Base-by-base conservation (phyloP, 2,888 invertebrate genomes). In the Antheraea yamamai region DNA sequence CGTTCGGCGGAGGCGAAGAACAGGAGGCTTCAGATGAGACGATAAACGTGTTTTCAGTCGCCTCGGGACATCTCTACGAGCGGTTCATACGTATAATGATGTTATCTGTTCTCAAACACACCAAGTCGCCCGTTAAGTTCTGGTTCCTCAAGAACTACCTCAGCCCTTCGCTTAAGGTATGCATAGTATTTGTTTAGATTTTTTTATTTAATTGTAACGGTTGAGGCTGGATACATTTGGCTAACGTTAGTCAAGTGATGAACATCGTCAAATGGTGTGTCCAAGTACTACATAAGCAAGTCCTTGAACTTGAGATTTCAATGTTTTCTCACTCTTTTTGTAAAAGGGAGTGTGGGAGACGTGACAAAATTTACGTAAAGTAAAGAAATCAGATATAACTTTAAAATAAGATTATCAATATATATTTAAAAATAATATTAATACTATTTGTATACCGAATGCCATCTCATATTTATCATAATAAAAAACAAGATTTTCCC, bases 111-210 rank as follows among this genome's bases (percentile, higher is more conserved):
- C 95, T 99, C 78, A 99, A 99, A 89, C 96, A 99, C 87, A 99
- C 99, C 12, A 98, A 99, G 91, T 97, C 97, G 0, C 98, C 98
- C 0, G 99, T 99, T 55, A 99, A 99, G 91, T 99, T 99, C 95
- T 99, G 99, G 99, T 99, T 99, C 90, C 95, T 99, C 79, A 99
- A 99, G 93, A 99, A 99, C 93, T 99, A 99, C 89, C 95, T 99
- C 20, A 99, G 99, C 18, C 99, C 99, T 0, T 98, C 98, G 77
- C 96, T 99, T 78, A 99, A 98, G 96, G 97, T 97, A 89, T 84
- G 84, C 78, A n/a, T 20, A 61, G n/a, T n/a, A 2, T n/a, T 23
- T 23, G 23, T 23, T 61, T 10, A 23, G n/a, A 61, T 7, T 61
- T 61, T 18, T 55, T 55, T 55, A 55, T 18, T 55, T 0, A 18